Conservation (phyloP, 2,797 vertebrate genomes). For the Gallinago stenura region DNA sequence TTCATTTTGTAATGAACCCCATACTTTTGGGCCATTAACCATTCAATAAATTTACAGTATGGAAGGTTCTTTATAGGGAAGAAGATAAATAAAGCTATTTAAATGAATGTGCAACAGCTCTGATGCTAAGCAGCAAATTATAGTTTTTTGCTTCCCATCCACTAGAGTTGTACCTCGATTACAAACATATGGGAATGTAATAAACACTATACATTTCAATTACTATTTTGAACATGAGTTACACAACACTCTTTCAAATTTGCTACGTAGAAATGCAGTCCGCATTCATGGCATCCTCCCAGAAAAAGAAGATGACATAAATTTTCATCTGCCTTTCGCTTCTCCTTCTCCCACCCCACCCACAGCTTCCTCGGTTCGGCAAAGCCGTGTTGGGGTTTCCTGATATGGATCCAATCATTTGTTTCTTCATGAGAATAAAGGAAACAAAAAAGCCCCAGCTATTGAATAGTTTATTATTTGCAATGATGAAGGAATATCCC, state of each 20-base stretch:
- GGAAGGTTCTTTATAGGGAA: conserved; percentile 78
- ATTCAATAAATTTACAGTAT: conserved; percentile 84
- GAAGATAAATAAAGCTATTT: conserved; percentile 83
- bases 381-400: background rate
- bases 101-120: conserved; percentile 71
- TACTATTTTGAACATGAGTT: conserved; percentile 68
- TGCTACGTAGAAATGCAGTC: background rate
- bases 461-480: background rate
- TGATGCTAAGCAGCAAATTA: conserved; percentile 78
- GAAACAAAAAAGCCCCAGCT: background rate
- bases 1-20: conserved; percentile 84
- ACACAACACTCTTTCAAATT: conserved; percentile 43
- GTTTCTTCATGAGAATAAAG: background rate
- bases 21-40: conserved; percentile 83
- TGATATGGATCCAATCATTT: background rate
- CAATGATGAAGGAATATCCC: background rate
- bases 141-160: conserved; percentile 73
- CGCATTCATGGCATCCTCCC: background rate
- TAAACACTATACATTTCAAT: conserved; percentile 76
- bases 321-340: background rate
- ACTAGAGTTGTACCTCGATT: conserved; percentile 75
- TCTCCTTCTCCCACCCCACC: background rate
- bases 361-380: background rate
- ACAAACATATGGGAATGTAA: conserved; percentile 77
- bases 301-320: background rate